Conservation (phyloP, 2,888 invertebrate genomes). For the Xestia c-nigrum region DNA sequence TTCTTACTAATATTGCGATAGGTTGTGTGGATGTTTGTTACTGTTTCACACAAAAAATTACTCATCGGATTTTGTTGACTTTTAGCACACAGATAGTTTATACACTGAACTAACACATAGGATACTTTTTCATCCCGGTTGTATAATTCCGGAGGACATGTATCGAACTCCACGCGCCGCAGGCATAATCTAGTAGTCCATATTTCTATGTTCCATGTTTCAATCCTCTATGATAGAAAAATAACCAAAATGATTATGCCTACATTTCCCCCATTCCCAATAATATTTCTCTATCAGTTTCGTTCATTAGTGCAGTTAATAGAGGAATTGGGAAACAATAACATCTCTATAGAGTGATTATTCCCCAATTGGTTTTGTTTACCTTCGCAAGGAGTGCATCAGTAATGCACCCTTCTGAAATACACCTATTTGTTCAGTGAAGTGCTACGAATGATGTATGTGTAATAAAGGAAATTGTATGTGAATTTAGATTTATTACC, state of each 20-base stretch:
- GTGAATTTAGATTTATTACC: conserved; percentile 82
- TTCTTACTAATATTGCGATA: too few relatives aligned
- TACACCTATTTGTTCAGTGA: conserved; percentile 77
- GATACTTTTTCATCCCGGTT: too few relatives aligned
- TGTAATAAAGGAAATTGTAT: conserved; percentile 78
- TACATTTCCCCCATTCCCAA: conserved; percentile 48
- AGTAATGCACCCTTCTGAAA: conserved; percentile 84
- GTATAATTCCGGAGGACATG: not conserved
- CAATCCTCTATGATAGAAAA: not conserved
- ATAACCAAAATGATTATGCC: conserved; percentile 9
- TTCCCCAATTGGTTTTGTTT: conserved; percentile 74
- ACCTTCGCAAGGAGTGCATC: conserved; percentile 76
- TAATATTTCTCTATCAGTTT: conserved; percentile 64
- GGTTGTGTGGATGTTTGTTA: too few relatives aligned
- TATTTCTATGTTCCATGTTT: not conserved
- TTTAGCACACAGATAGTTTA: too few relatives aligned
- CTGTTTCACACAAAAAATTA: too few relatives aligned
- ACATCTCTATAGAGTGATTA: conserved; percentile 76
- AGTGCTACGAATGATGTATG: conserved; percentile 80
- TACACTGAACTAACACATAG: too few relatives aligned
- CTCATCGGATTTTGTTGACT: too few relatives aligned
- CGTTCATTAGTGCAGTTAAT: conserved; percentile 70
- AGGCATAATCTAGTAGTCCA: not conserved
- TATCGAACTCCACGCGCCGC: not conserved
- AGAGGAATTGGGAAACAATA: conserved; percentile 70